Percentiles rank a stretch among this genome's conserved stretches.
Conservation (phyloP, 2,113 vertebrate genomes). For the Gorsachius goisagi region DNA sequence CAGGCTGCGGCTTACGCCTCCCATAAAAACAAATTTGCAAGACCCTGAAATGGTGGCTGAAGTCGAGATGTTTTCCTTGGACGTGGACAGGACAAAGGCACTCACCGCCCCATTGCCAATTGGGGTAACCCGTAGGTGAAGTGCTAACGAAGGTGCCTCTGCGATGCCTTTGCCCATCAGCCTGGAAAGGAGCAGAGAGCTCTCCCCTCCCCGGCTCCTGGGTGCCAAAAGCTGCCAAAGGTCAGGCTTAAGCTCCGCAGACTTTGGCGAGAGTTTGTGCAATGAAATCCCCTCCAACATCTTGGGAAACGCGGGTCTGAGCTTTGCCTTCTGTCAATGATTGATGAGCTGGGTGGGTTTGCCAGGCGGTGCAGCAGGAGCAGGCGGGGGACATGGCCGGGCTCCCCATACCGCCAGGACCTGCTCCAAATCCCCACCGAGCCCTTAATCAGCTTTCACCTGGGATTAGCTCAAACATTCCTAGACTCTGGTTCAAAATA, state of each 20-base stretch:
- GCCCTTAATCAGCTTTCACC: slow-evolving; percentile 60
- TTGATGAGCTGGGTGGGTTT: accelerated
- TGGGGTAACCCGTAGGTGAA: not conserved
- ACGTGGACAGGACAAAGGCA: not conserved
- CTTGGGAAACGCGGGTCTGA: not conserved
- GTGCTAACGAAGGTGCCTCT: accelerated
- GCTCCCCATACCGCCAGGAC: not conserved
- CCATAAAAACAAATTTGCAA: not conserved
- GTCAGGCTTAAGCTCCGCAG: not conserved
- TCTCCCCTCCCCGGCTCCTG: not conserved
- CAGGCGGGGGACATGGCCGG: accelerated
- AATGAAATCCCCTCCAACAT: not conserved
- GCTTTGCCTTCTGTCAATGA: not conserved
- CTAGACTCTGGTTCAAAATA: slow-evolving; percentile 51
- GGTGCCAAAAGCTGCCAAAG: not conserved
- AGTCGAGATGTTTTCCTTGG: not conserved
- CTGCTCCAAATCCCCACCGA: slow-evolving; percentile 21
- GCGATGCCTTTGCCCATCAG: not conserved
- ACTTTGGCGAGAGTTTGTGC: not conserved
- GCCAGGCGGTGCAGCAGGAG: not conserved
- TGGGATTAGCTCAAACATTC: slow-evolving; percentile 56
- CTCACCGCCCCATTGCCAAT: not conserved
- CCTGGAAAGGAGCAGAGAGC: not conserved
- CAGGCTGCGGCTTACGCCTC: not conserved
- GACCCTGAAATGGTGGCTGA: not conserved